Conservation (phyloP, 2,113 vertebrate genomes). For the Oncorhynchus masou region DNA sequence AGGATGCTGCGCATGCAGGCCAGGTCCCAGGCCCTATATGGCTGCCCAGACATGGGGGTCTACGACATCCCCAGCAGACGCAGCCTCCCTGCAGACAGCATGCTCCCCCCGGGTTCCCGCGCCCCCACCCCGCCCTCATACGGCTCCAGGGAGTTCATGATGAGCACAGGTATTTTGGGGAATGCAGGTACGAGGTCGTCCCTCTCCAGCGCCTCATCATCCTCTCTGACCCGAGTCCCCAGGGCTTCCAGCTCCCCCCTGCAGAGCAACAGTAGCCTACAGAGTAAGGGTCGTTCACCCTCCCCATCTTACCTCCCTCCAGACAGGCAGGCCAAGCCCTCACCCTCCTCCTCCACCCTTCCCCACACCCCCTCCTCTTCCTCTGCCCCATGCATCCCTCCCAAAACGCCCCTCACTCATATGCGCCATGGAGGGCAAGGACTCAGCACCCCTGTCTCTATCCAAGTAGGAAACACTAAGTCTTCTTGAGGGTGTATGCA, state of each 20-base stretch:
- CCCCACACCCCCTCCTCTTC: constrained; percentile 77
- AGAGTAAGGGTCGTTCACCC: constrained; percentile 67
- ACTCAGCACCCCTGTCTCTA: constrained; percentile 44
- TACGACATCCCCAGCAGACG: constrained; percentile 88
- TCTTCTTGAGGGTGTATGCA: constrained; percentile 12
- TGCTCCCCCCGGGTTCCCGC: constrained; percentile 52
- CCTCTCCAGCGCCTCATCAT: constrained; percentile 80
- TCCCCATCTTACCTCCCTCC: constrained; percentile 79
- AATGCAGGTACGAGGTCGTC: constrained; percentile 82
- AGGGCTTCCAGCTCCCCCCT: constrained; percentile 86
- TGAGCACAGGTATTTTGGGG: constrained; percentile 75
- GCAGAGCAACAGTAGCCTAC: constrained; percentile 84
- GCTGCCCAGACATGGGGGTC: constrained; percentile 79
- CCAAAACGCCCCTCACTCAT: constrained; percentile 58
- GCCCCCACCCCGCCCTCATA: constrained; percentile 77
- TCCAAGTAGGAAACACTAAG: constrained; percentile 44
- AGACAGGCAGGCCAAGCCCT: constrained; percentile 77
- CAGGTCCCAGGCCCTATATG: constrained; percentile 79
- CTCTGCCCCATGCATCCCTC: constrained; percentile 71
- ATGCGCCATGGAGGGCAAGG: constrained; percentile 53
- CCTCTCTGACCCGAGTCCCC: constrained; percentile 80
- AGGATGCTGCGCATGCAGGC: constrained; percentile 80
- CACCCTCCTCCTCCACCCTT: constrained; percentile 44
- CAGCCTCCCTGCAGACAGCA: constrained; percentile 82
- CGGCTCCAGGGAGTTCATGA: constrained; percentile 89